Evolutionary conservation across 2,797 vertebrate species (phyloP).

Genomic region (Neosilurus hyrtlii): DNA sequence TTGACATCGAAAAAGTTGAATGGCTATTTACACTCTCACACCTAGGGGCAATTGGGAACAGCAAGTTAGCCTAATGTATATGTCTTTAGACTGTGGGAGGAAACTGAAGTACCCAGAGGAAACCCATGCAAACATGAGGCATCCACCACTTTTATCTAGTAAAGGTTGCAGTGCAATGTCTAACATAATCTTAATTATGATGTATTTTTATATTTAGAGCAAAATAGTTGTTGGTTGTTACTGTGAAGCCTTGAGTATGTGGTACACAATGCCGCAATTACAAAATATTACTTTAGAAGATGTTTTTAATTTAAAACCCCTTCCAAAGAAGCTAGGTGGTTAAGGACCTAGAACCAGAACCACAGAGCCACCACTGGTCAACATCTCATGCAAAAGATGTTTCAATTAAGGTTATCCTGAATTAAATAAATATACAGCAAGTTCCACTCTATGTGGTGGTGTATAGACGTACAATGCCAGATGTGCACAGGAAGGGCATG

Average conservation of each 20-base stretch:
- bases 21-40: no score
- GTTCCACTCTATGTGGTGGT: background rate
- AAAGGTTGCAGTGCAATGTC: background rate
- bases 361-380: background rate
- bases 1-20: no score
- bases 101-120: no score
- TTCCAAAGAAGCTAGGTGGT: background rate
- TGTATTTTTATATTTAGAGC: background rate
- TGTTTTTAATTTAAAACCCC: background rate
- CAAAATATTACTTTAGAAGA: background rate
- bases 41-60: no score
- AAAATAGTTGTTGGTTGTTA: background rate
- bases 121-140: no score
- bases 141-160: background rate
- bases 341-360: background rate
- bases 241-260: background rate
- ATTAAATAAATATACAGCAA: background rate
- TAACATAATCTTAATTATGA: background rate
- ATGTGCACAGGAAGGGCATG: background rate
- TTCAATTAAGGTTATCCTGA: background rate
- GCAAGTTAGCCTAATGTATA: no score
- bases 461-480: background rate
- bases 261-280: background rate
- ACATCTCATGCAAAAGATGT: background rate
- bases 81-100: no score